These are phyloP conservation scores for Tryphoninae sp. DNA, from an alignment of 2,888 invertebrate species.

Conservation along the genomic window DNA sequence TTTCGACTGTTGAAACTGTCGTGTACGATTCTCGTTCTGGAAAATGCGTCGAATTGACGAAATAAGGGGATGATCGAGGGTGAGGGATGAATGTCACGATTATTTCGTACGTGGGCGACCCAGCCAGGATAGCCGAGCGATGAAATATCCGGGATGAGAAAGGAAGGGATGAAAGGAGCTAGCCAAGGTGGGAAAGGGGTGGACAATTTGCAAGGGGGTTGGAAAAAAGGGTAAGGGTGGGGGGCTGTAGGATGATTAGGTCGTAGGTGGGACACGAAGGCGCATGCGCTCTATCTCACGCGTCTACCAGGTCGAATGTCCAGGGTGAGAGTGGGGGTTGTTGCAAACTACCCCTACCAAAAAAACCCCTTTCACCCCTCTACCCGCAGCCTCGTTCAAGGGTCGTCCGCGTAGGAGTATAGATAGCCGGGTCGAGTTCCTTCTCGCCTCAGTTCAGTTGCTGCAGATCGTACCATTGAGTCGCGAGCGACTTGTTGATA, in stretches of 20 bases:
- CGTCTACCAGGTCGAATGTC: slow-evolving; percentile 31
- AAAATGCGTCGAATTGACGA: slow-evolving; percentile 33
- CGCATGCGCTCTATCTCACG: slow-evolving; percentile 40
- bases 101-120: slow-evolving; percentile 23
- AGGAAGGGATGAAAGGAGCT: not conserved
- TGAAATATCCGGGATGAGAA: slow-evolving; percentile 53
- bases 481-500: slow-evolving; percentile 73
- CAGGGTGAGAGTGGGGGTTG: slow-evolving; percentile 1
- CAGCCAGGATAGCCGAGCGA: not conserved
- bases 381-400: not conserved
- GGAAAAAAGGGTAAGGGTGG: not conserved
- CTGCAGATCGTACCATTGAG: slow-evolving; percentile 70
- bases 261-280: not conserved
- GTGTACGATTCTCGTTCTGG: not conserved
- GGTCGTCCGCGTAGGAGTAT: slow-evolving; percentile 74
- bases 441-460: slow-evolving; percentile 71
- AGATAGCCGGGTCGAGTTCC: slow-evolving; percentile 73
- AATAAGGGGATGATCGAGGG: slow-evolving; percentile 4
- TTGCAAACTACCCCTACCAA: slow-evolving; percentile 15
- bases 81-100: slow-evolving; percentile 9
- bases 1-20: not conserved
- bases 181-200: slow-evolving; percentile 18
- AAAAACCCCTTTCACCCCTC: slow-evolving; percentile 41
- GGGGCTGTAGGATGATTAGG: slow-evolving; percentile 18
- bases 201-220: slow-evolving; percentile 30